These are phyloP conservation scores for Nipponia nippon DNA, from an alignment of 2,113 vertebrate genomes.

Conservation along the genomic window DNA sequence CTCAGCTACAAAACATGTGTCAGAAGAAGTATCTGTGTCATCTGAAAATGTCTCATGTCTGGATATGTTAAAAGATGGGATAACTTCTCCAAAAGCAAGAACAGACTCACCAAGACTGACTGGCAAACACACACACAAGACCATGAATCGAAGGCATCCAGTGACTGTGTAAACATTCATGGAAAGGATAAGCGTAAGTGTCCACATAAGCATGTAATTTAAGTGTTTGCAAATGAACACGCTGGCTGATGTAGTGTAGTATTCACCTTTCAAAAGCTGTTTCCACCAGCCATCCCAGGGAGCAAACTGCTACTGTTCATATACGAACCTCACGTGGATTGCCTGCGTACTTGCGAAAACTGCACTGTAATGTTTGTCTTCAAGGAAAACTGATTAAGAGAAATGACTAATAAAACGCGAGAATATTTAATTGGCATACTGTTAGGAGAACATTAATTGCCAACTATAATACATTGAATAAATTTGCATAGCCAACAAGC, in stretches of 20 bases:
- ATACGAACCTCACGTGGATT: fast-evolving
- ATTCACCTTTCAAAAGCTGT: background rate
- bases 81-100: background rate
- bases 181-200: background rate
- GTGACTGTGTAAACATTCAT: fast-evolving
- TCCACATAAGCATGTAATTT: too few relatives aligned
- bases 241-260: fast-evolving
- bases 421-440: background rate
- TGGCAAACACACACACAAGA: background rate
- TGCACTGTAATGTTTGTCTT: background rate
- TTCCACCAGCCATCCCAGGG: background rate
- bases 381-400: background rate
- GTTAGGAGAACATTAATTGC: background rate
- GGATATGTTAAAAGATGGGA: fast-evolving
- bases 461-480: background rate
- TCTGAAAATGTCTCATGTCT: fast-evolving
- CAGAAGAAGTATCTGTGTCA: background rate
- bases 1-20: background rate
- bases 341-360: background rate
- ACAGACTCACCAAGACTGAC: background rate
- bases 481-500: conserved; percentile 8
- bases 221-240: too few relatives aligned
- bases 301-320: fast-evolving
- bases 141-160: background rate
- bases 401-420: background rate